Conservation (phyloP, 2,797 vertebrate species). For the Esox lucius region DNA sequence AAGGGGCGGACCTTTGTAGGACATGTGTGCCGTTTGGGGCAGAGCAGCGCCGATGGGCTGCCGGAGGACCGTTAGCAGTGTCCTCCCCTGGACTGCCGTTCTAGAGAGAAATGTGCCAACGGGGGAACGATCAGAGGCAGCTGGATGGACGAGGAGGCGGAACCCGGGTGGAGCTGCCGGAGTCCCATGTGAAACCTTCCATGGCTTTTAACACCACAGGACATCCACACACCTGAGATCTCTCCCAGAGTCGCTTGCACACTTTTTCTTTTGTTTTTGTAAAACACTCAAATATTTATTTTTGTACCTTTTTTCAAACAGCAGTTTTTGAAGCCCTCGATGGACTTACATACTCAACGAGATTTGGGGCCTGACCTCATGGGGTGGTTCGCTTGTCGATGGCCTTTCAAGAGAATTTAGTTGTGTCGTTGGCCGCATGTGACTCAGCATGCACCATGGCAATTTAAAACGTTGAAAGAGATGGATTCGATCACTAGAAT, state of each 20-base stretch:
- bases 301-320: neutral
- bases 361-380: too few species aligned
- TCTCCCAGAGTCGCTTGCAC: neutral
- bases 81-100: neutral
- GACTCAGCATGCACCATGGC: too few species aligned
- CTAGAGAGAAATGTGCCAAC: neutral
- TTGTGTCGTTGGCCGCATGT: too few species aligned
- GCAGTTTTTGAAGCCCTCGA: neutral
- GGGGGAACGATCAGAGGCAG: neutral
- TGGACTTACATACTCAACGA: neutral
- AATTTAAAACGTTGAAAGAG: neutral
- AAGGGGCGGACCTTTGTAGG: too few species aligned
- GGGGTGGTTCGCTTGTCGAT: too few species aligned
- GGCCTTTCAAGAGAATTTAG: too few species aligned
- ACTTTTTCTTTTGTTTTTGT: too few species aligned
- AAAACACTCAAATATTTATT: too few species aligned
- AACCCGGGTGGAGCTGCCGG: neutral
- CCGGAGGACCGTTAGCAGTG: neutral
- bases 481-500: neutral
- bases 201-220: neutral
- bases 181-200: neutral
- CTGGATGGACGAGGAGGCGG: neutral
- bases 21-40: neutral
- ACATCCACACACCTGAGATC: conserved; percentile 5
- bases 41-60: neutral